Conservation (phyloP, 2,888 invertebrate species). For the Caenorhabditis sp. region DNA sequence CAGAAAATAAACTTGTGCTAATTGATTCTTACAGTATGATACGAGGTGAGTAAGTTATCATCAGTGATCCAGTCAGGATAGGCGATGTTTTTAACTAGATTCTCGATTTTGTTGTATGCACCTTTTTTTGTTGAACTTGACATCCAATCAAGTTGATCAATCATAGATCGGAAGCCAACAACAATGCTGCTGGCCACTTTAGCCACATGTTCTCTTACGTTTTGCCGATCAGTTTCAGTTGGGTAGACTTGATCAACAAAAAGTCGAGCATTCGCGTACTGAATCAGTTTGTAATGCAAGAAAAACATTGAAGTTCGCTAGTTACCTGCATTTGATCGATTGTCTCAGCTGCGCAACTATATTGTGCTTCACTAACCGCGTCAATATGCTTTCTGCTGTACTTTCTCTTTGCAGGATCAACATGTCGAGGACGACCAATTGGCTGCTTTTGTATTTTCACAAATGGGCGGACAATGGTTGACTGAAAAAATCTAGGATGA, state of each 20-base stretch:
- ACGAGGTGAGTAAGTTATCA: conserved; percentile 60
- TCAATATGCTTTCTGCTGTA: conserved; percentile 34
- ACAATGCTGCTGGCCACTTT: conserved; percentile 66
- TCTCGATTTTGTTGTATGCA: conserved; percentile 73
- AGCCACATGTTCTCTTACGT: conserved; percentile 67
- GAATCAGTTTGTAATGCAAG: too few species aligned
- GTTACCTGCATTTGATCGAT: conserved; percentile 52
- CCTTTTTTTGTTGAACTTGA: conserved; percentile 65
- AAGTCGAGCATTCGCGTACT: conserved; percentile 73
- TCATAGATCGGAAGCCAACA: conserved; percentile 72
- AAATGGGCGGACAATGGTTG: conserved; percentile 8
- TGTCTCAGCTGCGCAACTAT: conserved; percentile 63
- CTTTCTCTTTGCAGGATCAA: conserved; percentile 23
- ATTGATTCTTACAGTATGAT: conserved; percentile 61
- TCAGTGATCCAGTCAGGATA: conserved; percentile 73
- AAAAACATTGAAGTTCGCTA: too few species aligned
- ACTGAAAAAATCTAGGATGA: conserved; percentile 34
- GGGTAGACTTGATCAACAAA: conserved; percentile 73
- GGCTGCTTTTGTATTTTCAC: conserved; percentile 26
- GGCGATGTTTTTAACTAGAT: conserved; percentile 74
- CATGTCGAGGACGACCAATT: conserved; percentile 46
- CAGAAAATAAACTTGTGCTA: too few species aligned
- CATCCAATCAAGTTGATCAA: conserved; percentile 77
- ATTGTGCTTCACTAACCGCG: conserved; percentile 28
- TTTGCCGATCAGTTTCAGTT: conserved; percentile 30